A percentile compares a stretch with the other conserved stretches of the same genome.
phyloP scores from a whole-genome alignment of 2,888 invertebrate genomes.

The Eurytoma adleriae region DNA sequence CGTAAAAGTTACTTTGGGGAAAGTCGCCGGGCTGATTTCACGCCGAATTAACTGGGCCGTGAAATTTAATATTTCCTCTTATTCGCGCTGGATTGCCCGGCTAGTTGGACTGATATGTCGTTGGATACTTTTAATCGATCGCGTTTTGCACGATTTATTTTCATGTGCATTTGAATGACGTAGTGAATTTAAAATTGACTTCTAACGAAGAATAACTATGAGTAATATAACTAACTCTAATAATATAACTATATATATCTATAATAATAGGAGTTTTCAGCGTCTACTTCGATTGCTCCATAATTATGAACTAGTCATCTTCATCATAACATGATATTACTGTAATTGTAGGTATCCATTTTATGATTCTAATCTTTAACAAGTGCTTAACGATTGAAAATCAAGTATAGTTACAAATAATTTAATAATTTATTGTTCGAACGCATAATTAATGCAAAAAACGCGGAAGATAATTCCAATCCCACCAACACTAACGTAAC shows the following conservation, averaged over 20 bases:
- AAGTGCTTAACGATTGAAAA: no score
- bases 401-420: no score
- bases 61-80: not conserved
- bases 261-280: not conserved
- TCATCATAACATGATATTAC: not conserved
- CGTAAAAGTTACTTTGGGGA: not conserved
- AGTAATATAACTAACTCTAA: no score
- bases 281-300: not conserved
- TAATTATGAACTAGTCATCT: constrained; percentile 7
- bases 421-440: no score
- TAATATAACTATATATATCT: constrained; percentile 4
- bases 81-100: no score
- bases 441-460: no score
- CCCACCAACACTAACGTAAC: no score
- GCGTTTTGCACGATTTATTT: not conserved
- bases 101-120: no score
- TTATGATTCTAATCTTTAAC: no score
- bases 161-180: not conserved
- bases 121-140: not conserved
- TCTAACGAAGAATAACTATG: not conserved
- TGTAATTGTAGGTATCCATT: no score
- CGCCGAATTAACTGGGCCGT: not conserved
- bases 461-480: no score
- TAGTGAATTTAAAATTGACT: not conserved
- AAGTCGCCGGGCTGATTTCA: not conserved